Evolutionary conservation across 2,797 vertebrate genomes (phyloP).

Genomic region (Galaxias olidus): DNA sequence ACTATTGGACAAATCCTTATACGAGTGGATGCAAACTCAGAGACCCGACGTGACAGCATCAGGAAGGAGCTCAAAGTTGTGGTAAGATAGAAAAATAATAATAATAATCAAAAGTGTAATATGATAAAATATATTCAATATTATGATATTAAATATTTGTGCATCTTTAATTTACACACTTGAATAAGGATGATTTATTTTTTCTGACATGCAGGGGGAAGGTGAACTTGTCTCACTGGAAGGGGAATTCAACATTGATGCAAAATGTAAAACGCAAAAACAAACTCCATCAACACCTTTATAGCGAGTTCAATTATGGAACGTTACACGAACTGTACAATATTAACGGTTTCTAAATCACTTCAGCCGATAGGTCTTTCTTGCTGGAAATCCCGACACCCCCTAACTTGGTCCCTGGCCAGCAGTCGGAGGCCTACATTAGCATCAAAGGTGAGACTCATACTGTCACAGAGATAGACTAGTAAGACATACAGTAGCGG

Average conservation of each 20-base stretch:
- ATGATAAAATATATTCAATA: not conserved
- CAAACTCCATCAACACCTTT: no score
- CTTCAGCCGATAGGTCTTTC: constrained; percentile 21
- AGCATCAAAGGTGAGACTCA: constrained; percentile 63
- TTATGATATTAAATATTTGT: no score
- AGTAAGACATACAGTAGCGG: no score
- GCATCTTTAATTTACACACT: not conserved
- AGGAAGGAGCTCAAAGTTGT: constrained; percentile 65
- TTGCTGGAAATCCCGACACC: constrained; percentile 36
- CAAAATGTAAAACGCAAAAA: constrained; percentile 24
- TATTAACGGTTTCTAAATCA: no score
- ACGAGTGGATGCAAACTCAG: constrained; percentile 38
- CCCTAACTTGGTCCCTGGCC: constrained; percentile 28
- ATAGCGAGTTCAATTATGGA: no score
- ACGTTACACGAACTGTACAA: no score
- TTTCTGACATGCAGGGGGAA: constrained; percentile 41
- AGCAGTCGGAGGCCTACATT: constrained; percentile 40
- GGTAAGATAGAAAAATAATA: constrained; percentile 42
- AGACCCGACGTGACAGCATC: constrained; percentile 43
- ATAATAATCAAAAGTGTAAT: not conserved
- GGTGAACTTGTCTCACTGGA: constrained; percentile 43
- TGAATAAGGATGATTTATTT: not conserved
- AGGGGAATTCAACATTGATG: constrained; percentile 34
- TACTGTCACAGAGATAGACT: no score
- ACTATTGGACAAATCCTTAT: constrained; percentile 63